Percentiles rank a stretch among this genome's conserved stretches.
Evolutionary conservation across 2,888 invertebrate species (phyloP).

Genomic region (Drosophila imparisetae): DNA sequence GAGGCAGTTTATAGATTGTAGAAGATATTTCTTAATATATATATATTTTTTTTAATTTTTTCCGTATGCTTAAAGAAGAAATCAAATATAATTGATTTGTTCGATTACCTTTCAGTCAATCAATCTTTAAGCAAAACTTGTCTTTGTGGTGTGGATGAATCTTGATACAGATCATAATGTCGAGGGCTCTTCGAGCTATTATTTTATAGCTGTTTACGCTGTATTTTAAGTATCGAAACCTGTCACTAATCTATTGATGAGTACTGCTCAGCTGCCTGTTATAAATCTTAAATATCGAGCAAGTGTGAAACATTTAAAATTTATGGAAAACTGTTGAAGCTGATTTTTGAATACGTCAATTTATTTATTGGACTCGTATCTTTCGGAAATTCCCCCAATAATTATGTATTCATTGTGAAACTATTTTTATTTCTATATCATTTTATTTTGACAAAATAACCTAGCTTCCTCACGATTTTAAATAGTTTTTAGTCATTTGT

Average conservation of each 20-base stretch:
- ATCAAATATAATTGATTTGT: conserved; percentile 3
- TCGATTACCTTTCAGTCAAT: conserved; percentile 5
- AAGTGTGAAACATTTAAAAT: background rate
- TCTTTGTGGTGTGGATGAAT: background rate
- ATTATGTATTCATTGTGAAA: background rate
- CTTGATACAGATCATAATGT: background rate
- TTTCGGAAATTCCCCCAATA: background rate
- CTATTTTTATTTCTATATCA: background rate
- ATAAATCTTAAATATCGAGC: too few species aligned
- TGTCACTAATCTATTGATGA: background rate
- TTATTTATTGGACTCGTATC: background rate
- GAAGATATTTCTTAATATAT: background rate
- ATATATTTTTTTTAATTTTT: background rate
- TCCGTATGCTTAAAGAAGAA: background rate
- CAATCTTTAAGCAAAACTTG: background rate
- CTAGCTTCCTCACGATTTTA: background rate
- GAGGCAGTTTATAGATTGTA: background rate
- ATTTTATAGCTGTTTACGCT: background rate
- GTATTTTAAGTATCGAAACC: background rate
- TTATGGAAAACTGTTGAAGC: background rate
- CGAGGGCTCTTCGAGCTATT: background rate
- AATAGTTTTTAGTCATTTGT: background rate
- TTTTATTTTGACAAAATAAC: background rate
- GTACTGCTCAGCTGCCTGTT: background rate
- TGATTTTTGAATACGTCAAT: background rate